Conservation (phyloP, 2,797 vertebrate genomes). For the Momotus momota region DNA sequence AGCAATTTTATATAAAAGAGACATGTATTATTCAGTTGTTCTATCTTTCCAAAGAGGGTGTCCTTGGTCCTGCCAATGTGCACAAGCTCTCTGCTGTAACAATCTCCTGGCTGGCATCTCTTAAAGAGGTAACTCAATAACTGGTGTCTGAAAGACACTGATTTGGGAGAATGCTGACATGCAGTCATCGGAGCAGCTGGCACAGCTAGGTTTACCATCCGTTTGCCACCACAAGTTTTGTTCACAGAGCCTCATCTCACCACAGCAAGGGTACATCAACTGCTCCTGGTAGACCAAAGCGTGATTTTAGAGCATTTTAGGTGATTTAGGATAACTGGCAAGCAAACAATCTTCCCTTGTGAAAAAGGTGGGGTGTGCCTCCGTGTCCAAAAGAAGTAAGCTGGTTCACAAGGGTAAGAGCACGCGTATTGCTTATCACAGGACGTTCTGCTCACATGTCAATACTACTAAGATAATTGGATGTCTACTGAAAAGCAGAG, state of each 20-base stretch:
- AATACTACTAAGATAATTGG: not conserved
- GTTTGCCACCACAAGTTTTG: not conserved
- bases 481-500: not conserved
- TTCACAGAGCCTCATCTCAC: not conserved
- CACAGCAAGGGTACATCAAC: accelerated
- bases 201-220: not conserved
- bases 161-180: not conserved
- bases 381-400: not conserved
- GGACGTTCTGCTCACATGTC: not conserved
- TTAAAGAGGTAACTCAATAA: not conserved
- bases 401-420: not conserved
- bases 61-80: not conserved
- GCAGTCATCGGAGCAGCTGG: not conserved
- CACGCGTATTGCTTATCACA: not conserved
- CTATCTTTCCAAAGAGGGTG: not conserved
- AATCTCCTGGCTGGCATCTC: not conserved
- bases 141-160: not conserved
- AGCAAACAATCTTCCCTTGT: not conserved
- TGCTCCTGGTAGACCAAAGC: not conserved
- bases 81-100: not conserved
- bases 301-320: not conserved
- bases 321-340: not conserved
- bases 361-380: not conserved
- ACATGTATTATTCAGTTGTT: not conserved
- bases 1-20: not conserved